phyloP scores from a whole-genome alignment of 64 coral and sea anemone genomes.

The Acropora tenuis region DNA sequence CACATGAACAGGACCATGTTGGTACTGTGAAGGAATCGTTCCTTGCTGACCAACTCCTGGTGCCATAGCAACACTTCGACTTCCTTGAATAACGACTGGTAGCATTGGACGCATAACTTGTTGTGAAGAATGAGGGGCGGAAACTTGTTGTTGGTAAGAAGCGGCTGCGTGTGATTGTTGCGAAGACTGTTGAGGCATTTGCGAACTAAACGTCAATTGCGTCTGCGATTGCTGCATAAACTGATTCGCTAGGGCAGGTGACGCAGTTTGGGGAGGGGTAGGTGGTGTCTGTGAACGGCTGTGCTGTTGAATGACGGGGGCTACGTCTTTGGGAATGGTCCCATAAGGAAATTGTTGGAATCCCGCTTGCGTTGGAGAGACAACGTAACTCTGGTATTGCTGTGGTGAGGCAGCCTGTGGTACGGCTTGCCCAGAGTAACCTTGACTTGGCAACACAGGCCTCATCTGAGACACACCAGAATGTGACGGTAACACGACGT shows the following conservation, averaged over 20 bases:
- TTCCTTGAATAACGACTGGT: conserved; percentile 77
- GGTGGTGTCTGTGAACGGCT: conserved; percentile 88
- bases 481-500: conserved; percentile 75
- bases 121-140: conserved; percentile 60
- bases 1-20: conserved; percentile 61
- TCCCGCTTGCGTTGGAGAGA: conserved; percentile 46
- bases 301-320: conserved; percentile 71
- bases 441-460: conserved; percentile 30
- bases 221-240: conserved; percentile 64
- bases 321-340: conserved; percentile 19
- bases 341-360: conserved; percentile 57
- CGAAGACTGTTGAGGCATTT: conserved; percentile 37
- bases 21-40: conserved; percentile 56
- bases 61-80: conserved; percentile 66
- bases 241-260: conserved; percentile 64
- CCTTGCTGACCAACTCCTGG: conserved; percentile 58
- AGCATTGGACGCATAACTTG: conserved; percentile 81
- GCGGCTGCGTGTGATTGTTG: conserved; percentile 67
- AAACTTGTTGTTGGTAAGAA: conserved; percentile 68
- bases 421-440: conserved; percentile 41
- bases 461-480: conserved; percentile 58
- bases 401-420: conserved; percentile 35
- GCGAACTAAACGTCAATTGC: conserved; percentile 47
- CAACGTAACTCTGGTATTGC: conserved; percentile 57
- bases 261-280: conserved; percentile 90